A percentile compares a stretch with the other conserved stretches of the same genome.
These are phyloP conservation scores for Rhagonycha fulva DNA, from an alignment of 2,888 invertebrate species.

Conservation along the genomic window DNA sequence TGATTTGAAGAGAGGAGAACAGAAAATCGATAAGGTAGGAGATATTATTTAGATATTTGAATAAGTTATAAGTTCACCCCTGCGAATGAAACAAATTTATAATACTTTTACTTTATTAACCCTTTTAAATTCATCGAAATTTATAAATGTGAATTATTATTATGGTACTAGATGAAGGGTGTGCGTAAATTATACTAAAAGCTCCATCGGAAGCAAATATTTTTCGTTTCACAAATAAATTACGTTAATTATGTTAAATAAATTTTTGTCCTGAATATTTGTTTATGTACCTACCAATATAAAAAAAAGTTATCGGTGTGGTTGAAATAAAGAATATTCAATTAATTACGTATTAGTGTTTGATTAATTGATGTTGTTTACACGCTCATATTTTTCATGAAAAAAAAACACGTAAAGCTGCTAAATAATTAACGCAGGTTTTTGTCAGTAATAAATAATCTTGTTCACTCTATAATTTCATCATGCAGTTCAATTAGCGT, in stretches of 20 bases:
- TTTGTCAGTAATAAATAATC: constrained; percentile 37
- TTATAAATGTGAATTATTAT: constrained; percentile 5
- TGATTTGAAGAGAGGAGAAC: constrained; percentile 12
- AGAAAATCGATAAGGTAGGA: constrained; percentile 14
- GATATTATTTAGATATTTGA: constrained; percentile 3
- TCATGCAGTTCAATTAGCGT: constrained; percentile 48
- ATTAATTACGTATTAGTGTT: background rate
- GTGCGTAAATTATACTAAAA: background rate
- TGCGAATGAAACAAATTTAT: constrained; percentile 8
- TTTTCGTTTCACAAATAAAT: background rate
- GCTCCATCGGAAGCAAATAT: background rate
- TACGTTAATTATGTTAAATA: background rate
- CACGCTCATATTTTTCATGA: background rate
- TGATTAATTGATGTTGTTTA: background rate
- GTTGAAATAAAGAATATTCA: background rate
- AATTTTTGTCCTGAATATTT: constrained; percentile 4
- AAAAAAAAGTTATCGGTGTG: background rate
- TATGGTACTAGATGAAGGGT: background rate
- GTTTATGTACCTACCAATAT: background rate
- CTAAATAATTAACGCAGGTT: background rate
- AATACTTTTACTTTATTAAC: constrained; percentile 4
- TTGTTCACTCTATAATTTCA: constrained; percentile 38
- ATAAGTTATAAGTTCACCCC: constrained; percentile 9
- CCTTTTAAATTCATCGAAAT: constrained; percentile 2
- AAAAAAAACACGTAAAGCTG: background rate